Base-by-base conservation (phyloP, 2,888 invertebrate species). In the Scelioninae gen. 1 region DNA sequence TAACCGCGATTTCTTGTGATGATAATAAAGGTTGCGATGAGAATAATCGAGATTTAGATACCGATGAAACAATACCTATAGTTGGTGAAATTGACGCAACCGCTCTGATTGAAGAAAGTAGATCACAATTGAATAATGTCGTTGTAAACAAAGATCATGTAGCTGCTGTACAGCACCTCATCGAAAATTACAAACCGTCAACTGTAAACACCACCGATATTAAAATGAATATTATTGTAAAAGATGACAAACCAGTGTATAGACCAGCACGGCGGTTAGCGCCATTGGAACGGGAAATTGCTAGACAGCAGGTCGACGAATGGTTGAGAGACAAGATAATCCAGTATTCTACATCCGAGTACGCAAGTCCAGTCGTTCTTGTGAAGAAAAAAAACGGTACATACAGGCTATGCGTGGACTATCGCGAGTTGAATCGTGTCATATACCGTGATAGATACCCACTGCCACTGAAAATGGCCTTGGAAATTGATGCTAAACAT, bases 371-470 rank as follows among this genome's bases (percentile, higher is more conserved):
- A 0, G 55, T 79, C 1, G 69, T 82, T 0, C 29, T 83, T 1
- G 47, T 66, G 11, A 83, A 69, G 8, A 83, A 79, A 5, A 82
- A 79, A 16, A 68, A 78, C 8, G 78, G 75, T 5, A 43, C 66
- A 8, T 11, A 40, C 11, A 6, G 40, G 10, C 40, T 40, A 11
- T 40, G 40, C 11, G 11, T 40, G 4, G 40, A 40, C 10, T 40
- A 40, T 40, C 7, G 40, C 10, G 40, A 40, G 11, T 10, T 40
- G 40, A 40, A 40, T 10, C 7, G 40, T 10, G 11, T 40, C 40
- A 11, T 10, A 11, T 40, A 40, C 11, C 40, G 40, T 8, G 40
- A 40, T 40, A 6, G 40, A 11, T 40, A 40, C 11, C 40, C 40
- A 10, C 11, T 40, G 10, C 40, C 40, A 11, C 11, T 40, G 40